Conservation (phyloP, 1,140 invertebrate genomes). For the Apis laboriosa region DNA sequence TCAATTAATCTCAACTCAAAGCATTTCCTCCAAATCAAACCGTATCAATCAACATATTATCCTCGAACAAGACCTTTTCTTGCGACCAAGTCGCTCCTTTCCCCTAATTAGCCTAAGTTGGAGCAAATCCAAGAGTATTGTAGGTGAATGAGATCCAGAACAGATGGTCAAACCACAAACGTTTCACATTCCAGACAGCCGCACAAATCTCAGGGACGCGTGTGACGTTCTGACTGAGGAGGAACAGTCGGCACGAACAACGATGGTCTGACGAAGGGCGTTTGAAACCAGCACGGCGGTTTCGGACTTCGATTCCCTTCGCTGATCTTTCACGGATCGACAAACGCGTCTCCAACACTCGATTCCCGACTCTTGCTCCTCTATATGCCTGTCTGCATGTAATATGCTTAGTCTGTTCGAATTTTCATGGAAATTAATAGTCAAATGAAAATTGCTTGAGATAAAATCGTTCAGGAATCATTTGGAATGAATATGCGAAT, state of each 20-base stretch:
- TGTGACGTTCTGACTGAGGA: constrained; percentile 53
- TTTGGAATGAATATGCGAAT: no score
- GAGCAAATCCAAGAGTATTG: constrained; percentile 47
- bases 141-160: constrained; percentile 28
- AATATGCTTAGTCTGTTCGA: background rate
- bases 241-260: constrained; percentile 54
- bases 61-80: constrained; percentile 12
- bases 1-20: background rate
- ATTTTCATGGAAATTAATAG: constrained; percentile 35
- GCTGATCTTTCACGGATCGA: constrained; percentile 59
- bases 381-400: background rate
- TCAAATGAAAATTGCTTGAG: background rate
- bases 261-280: constrained; percentile 48
- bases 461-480: background rate
- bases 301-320: constrained; percentile 46
- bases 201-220: constrained; percentile 68
- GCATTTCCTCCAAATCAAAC: background rate
- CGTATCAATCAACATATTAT: background rate
- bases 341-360: constrained; percentile 57
- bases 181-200: constrained; percentile 68
- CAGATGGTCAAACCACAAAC: constrained; percentile 58
- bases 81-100: constrained; percentile 1
- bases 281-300: constrained; percentile 46
- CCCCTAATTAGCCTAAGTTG: constrained; percentile 60
- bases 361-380: constrained; percentile 38